Evolutionary conservation across 2,888 invertebrate species (phyloP).

Genomic region (Seira sanloemensis): DNA sequence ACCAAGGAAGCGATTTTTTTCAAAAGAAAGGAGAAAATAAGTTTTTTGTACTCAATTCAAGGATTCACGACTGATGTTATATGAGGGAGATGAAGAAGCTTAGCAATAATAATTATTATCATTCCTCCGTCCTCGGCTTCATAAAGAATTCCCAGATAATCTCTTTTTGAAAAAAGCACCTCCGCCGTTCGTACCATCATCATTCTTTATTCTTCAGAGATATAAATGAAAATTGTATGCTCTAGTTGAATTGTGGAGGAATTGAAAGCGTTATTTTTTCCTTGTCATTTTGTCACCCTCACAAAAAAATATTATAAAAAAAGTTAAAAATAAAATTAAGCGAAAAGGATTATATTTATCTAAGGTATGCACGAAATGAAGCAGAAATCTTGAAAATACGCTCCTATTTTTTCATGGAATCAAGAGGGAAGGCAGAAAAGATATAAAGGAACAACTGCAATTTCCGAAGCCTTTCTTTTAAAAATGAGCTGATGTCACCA

Average conservation of each 20-base stretch:
- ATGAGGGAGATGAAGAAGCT: not conserved
- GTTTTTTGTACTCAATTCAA: slow-evolving; percentile 28
- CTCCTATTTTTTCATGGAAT: slow-evolving; percentile 43
- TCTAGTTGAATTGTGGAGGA: slow-evolving; percentile 21
- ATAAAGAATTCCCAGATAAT: slow-evolving; percentile 20
- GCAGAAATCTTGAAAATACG: slow-evolving; percentile 30
- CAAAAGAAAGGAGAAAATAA: not conserved
- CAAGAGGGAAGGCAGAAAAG: not conserved
- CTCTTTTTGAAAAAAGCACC: not conserved
- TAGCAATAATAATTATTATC: slow-evolving; percentile 48
- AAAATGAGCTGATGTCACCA: slow-evolving; percentile 49
- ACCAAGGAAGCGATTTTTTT: slow-evolving; percentile 28
- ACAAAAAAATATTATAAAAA: not conserved
- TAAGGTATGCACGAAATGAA: slow-evolving; percentile 23
- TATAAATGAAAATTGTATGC: slow-evolving; percentile 19
- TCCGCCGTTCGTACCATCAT: not conserved
- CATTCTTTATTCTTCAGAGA: not conserved
- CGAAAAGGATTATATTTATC: not conserved
- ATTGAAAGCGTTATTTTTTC: not conserved
- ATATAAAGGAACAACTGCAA: slow-evolving; percentile 40
- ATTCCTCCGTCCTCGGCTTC: slow-evolving; percentile 27
- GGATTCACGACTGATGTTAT: not conserved
- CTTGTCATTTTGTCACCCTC: slow-evolving; percentile 36
- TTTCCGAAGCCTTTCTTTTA: not conserved
- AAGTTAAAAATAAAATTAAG: slow-evolving; percentile 28